Base-by-base conservation (phyloP, 1,140 invertebrate genomes). In the Pachypsylla venusta region DNA sequence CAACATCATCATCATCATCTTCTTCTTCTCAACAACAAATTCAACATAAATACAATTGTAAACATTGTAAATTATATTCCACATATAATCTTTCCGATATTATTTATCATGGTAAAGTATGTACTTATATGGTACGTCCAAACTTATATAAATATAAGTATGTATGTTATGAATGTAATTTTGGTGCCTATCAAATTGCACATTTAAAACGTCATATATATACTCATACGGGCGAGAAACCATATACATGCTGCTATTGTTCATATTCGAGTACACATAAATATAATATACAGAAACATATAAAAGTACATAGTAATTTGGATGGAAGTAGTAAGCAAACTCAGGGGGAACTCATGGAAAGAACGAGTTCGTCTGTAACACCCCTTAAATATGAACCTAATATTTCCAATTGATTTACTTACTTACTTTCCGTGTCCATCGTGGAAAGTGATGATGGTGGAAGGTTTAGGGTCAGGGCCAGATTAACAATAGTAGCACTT, bases 161-260 rank as follows among this genome's bases (percentile, higher is more conserved):
- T 22, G 42, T 48, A 7, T 48, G 42, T n/a, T 48, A 48, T 22
- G 42, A 48, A 22, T 48, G 42, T 19, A 48, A 48, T 22, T 48
- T 48, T 19, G 42, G 42, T 19, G 42, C 42, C 5, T 48, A 48
- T 22, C 42, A 48, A n/a, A 48, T 48, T 19, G 42, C 42, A 19
- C 42, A 48, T 19, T 22, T 48, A 4, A 48, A 48, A 22, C 42
- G 42, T 19, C 42, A 48, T 22, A 48, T 48, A 7, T 48, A 48
- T 22, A 48, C 42, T n/a, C 42, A 48, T 22, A 48, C 42, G 4
- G 42, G 42, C 42, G 42, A 48, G 42, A 48, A 48, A 48, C 42
- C 42, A 19, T 48, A 48, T 19, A 48, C 16, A n/a, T 48, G 42
- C 22, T 3, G 16, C n/a, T 48, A 48, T 19, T 48, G 42, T 22